Conservation (phyloP, 2,113 vertebrate species). For the Mustela nigripes region DNA sequence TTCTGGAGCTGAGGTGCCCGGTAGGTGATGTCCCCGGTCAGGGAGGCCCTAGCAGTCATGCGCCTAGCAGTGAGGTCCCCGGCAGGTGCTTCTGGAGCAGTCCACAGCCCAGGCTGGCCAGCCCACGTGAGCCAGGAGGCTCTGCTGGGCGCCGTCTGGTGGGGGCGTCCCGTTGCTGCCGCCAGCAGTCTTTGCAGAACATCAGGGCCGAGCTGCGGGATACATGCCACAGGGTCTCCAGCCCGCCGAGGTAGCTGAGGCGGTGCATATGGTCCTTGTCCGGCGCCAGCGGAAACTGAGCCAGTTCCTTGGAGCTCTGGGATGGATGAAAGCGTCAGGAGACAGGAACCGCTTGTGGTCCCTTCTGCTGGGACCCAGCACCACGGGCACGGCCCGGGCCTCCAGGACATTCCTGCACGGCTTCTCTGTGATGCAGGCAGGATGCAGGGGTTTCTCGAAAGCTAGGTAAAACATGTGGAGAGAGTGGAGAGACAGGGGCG, state of each 20-base stretch:
- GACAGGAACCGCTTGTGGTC: slow-evolving; percentile 88
- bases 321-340: slow-evolving; percentile 90
- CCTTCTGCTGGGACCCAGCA: slow-evolving; percentile 86
- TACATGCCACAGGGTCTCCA: slow-evolving; percentile 41
- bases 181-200: slow-evolving; percentile 47
- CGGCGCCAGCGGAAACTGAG: slow-evolving; percentile 76
- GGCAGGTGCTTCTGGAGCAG: background rate
- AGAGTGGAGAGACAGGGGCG: background rate
- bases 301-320: slow-evolving; percentile 78
- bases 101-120: no score
- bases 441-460: slow-evolving; percentile 90
- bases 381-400: slow-evolving; percentile 81
- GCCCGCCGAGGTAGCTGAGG: slow-evolving; percentile 87
- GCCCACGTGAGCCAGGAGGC: slow-evolving; percentile 56
- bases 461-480: slow-evolving; percentile 89
- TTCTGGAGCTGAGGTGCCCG: no score
- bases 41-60: background rate
- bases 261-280: slow-evolving; percentile 80
- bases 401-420: slow-evolving; percentile 88
- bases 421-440: slow-evolving; percentile 91
- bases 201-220: background rate
- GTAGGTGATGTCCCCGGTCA: background rate
- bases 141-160: background rate
- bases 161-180: background rate
- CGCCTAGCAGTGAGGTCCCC: background rate